Evolutionary conservation across 2,888 invertebrate species (phyloP), one percentile per base, ranked within the genome.

Genomic region (Parasteatoda lunata): DNA sequence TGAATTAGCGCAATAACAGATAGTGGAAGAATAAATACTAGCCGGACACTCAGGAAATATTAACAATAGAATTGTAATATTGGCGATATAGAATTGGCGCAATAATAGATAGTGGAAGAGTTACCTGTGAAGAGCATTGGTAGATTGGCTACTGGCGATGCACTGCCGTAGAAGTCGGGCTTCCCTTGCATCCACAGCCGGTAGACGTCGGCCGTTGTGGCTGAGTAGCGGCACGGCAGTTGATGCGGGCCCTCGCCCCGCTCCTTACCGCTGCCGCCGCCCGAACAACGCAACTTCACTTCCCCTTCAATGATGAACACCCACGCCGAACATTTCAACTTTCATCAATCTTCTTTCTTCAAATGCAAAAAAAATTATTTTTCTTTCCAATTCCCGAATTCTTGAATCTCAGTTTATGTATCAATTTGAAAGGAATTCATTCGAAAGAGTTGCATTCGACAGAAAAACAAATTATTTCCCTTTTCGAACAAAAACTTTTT

Each of bases 121-220:
- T 82, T 95, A 96, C 96, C 96, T 93, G 96, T 96, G 94, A 97
- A 97, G 92, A 97, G 94, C 97, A 97, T 97, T 93, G 97, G 97
- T 94, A 97, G 96, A 93, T 97, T 97, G 93, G 97, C 96, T 93
- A 97, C 97, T 89, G 97, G 96, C 30, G 86, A 83, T 4, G 81
- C 69, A 52, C 79, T 87, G 30, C 77, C 82, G 85, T 85, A 88
- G 66, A 88, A 88, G 48, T 88, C 88, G 54, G 88, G 52, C 88
- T 85, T 85, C 11, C 89, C 89, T 54, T 87, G 87, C 87, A 87
- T 87, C 89, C 89, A 89, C 72, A 89, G 84, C 75, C 89, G 79
- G 66, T 85, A 89, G 8, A 89, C 89, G 80, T 89, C 89, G 47
- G 89, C 89, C 64, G 87, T 81, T 68, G 77, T 78, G 65, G 77